Percentiles rank a stretch among this genome's conserved stretches.
Conservation (phyloP, 2,888 invertebrate genomes). For the Eulithis testata region DNA sequence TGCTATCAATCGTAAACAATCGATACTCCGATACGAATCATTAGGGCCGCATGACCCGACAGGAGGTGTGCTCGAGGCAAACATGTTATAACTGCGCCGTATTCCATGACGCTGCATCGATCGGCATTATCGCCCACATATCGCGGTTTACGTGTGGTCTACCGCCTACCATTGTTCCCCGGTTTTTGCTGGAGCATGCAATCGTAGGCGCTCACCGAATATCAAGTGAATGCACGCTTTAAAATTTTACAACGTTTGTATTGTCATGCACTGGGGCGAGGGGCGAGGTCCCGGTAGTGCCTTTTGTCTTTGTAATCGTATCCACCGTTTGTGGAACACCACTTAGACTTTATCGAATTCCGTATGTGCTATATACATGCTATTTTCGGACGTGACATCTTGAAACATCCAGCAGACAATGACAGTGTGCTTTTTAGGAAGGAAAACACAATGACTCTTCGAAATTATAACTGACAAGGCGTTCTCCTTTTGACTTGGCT, state of each 20-base stretch:
- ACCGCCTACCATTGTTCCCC: constrained; percentile 36
- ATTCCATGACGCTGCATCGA: constrained; percentile 34
- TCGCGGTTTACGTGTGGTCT: constrained; percentile 36
- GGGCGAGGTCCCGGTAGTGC: constrained; percentile 26
- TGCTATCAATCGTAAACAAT: constrained; percentile 36
- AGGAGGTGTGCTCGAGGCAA: constrained; percentile 37
- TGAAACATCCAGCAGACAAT: no score
- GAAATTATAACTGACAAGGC: no score
- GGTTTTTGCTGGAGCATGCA: constrained; percentile 34
- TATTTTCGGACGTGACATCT: not conserved
- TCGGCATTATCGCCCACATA: constrained; percentile 36
- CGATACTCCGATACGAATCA: constrained; percentile 35
- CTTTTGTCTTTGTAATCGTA: constrained; percentile 28
- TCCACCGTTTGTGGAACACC: constrained; percentile 19
- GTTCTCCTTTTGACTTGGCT: no score
- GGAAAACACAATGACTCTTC: no score
- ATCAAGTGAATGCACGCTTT: constrained; percentile 34
- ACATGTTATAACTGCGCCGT: constrained; percentile 15
- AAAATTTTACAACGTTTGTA: constrained; percentile 34
- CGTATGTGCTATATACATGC: not conserved
- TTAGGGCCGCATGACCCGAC: constrained; percentile 35
- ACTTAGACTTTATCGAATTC: constrained; percentile 14
- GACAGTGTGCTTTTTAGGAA: no score
- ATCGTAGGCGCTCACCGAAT: constrained; percentile 33
- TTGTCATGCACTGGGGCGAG: constrained; percentile 22